These are phyloP conservation scores for Leuciscus waleckii DNA, from an alignment of 2,797 vertebrate genomes.

Conservation along the genomic window DNA sequence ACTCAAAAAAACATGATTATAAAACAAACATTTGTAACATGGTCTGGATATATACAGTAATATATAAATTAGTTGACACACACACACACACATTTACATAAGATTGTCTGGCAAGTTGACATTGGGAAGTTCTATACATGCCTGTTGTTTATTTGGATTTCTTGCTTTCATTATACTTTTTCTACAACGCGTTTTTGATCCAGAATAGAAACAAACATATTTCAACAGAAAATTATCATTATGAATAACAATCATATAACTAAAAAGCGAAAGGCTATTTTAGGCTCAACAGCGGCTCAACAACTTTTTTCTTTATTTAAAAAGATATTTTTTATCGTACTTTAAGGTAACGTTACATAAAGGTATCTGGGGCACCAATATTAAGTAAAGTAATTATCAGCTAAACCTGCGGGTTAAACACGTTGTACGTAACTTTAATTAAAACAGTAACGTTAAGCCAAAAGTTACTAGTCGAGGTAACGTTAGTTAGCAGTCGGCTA, in stretches of 20 bases:
- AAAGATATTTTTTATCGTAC: background rate
- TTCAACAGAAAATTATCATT: too few species aligned
- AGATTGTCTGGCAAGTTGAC: background rate
- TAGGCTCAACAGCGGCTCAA: background rate
- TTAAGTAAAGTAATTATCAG: background rate
- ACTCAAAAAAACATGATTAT: background rate
- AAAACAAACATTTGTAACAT: background rate
- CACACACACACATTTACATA: background rate
- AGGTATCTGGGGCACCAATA: background rate
- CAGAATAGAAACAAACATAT: background rate
- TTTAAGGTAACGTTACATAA: background rate
- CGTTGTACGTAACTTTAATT: background rate
- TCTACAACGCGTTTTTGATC: background rate
- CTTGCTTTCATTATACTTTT: background rate
- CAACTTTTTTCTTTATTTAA: background rate
- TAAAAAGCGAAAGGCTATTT: background rate
- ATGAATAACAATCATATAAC: background rate
- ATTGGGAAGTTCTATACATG: background rate
- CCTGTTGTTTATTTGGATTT: background rate
- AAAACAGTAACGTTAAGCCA: too few species aligned
- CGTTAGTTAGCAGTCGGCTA: slow-evolving; percentile 37
- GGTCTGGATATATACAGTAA: background rate
- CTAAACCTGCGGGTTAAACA: background rate
- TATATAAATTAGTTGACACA: background rate
- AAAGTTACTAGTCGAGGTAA: background rate